Evolutionary conservation across 2,888 invertebrate species (phyloP), one percentile per base, ranked within the genome.

Genomic region (Scaptomyza flava): DNA sequence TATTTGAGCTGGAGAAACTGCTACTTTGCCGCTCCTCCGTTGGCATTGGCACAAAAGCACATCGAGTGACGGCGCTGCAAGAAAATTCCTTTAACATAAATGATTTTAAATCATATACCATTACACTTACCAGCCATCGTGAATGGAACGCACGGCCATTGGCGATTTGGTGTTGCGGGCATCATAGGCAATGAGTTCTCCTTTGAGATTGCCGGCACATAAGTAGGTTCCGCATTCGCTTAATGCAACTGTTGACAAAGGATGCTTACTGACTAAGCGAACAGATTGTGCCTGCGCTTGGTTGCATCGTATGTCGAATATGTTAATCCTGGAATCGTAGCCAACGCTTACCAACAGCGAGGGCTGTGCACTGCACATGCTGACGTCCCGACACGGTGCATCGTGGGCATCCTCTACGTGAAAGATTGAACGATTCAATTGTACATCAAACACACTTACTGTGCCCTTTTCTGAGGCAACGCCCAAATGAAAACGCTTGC

Each of bases 161-260:
- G 80, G 85, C 6, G 71, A 50, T 52, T 90, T 90, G 3, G 90
- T 85, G 53, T 85, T 91, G 14, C 92, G 83, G 70, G 90, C 85
- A 62, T 92, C 92, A 58, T 91, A 91, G 6, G 89, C 74, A 4
- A 91, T 89, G 0, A 92, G 71, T 62, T 92, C 92, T 0, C 92
- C 92, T 51, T 92, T 92, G 0, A 92, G 79, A 70, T 91, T 91
- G 0, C 92, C 92, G 1, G 89, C 90, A 72, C 90, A 91, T 41
- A 90, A 89, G 57, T 81, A 91, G 5, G 78, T 89, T 12, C 92
- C 92, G 59, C 92, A 92, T 30, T 91, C 90, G n/a, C 91, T 91
- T 0, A 91, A 62, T 0, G 90, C 84, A 31, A 90, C 89, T 2
- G 91, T 86, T 0, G 91, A 91, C 7, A 92, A 54, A 0, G 92